Evolutionary conservation across 2,113 vertebrate species (phyloP).

Genomic region (Electrona antarctica): DNA sequence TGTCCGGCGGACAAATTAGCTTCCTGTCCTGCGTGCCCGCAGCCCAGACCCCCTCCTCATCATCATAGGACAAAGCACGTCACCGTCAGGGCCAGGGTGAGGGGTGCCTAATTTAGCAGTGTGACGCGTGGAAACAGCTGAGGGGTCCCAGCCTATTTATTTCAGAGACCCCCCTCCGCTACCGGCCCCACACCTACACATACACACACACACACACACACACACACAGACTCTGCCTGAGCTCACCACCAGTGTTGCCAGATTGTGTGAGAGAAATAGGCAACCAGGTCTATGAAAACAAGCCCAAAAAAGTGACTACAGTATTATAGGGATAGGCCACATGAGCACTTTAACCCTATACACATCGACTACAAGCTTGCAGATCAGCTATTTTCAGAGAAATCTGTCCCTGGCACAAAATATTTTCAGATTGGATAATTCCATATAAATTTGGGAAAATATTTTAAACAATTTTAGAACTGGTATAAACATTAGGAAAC

Average conservation of each 20-base stretch:
- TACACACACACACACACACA: conserved; percentile 3
- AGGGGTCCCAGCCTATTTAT: conserved; percentile 77
- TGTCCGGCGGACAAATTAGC: conserved; percentile 9
- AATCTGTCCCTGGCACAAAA: too few relatives aligned
- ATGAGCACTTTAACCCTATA: too few relatives aligned
- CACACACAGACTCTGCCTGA: not conserved
- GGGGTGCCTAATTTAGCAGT: conserved; percentile 77
- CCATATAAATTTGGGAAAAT: too few relatives aligned
- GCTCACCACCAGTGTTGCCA: too few relatives aligned
- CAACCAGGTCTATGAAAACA: too few relatives aligned
- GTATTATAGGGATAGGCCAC: too few relatives aligned
- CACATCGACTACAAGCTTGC: not conserved
- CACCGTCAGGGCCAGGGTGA: conserved; percentile 33
- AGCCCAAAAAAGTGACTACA: too few relatives aligned
- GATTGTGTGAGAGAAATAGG: too few relatives aligned
- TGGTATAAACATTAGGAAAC: too few relatives aligned
- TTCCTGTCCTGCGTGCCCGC: conserved; percentile 28
- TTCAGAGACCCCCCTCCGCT: conserved; percentile 44
- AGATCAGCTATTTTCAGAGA: too few relatives aligned
- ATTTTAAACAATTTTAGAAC: too few relatives aligned
- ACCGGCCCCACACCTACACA: not conserved
- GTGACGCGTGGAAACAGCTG: conserved; percentile 79
- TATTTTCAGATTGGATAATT: too few relatives aligned
- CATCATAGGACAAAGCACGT: conserved; percentile 46
- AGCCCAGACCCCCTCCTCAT: conserved; percentile 30